These are phyloP conservation scores for Poeciliopsis turrubarensis DNA, from an alignment of 2,113 vertebrate species.

Conservation along the genomic window DNA sequence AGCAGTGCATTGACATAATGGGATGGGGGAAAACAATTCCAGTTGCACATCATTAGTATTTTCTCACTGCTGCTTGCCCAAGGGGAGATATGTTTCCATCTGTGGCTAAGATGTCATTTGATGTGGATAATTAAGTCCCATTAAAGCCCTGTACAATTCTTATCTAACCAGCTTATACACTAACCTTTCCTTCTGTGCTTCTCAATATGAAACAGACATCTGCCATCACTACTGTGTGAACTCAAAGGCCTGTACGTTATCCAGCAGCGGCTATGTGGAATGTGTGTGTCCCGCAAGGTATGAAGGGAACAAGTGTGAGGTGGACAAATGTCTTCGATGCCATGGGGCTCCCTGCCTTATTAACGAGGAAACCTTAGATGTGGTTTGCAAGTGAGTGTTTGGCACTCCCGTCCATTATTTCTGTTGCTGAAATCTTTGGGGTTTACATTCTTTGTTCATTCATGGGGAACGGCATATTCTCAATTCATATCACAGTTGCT, in stretches of 20 bases:
- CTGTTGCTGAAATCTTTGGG: slow-evolving; percentile 1
- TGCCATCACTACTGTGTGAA: slow-evolving; percentile 98
- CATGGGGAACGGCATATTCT: not conserved
- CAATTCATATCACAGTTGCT: not conserved
- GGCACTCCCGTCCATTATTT: slow-evolving; percentile 4
- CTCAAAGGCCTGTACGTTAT: slow-evolving; percentile 91
- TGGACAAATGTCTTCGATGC: slow-evolving; percentile 92
- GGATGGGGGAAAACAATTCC: slow-evolving; percentile 65
- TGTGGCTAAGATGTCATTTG: slow-evolving; percentile 73
- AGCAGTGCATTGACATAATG: slow-evolving; percentile 64
- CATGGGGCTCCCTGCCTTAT: slow-evolving; percentile 91
- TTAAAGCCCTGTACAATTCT: slow-evolving; percentile 71
- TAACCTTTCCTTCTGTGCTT: slow-evolving; percentile 27
- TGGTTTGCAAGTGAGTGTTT: slow-evolving; percentile 93
- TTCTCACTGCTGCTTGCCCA: slow-evolving; percentile 63
- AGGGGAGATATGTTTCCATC: slow-evolving; percentile 70
- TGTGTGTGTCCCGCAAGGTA: slow-evolving; percentile 91
- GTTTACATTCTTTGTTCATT: slow-evolving; percentile 17
- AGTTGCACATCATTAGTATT: slow-evolving; percentile 68
- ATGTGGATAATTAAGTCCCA: slow-evolving; percentile 79
- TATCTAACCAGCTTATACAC: slow-evolving; percentile 63
- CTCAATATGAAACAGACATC: slow-evolving; percentile 82
- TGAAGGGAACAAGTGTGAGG: slow-evolving; percentile 92
- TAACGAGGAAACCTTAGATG: slow-evolving; percentile 85
- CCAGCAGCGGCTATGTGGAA: slow-evolving; percentile 88